phyloP scores from a whole-genome alignment of 1,140 invertebrate species.

The Orchesella cincta region DNA sequence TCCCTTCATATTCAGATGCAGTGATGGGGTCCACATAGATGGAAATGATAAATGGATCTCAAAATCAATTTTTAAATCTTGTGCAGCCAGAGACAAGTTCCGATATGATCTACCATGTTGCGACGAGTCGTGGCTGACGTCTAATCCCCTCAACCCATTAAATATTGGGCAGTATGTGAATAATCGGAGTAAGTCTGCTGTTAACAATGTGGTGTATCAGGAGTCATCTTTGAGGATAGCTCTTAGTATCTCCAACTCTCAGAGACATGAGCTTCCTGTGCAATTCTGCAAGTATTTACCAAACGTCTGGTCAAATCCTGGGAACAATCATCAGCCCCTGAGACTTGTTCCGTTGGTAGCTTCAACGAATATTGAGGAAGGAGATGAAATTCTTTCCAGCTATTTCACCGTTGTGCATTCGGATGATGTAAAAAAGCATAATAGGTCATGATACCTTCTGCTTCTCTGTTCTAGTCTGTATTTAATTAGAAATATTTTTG shows the following conservation, averaged over 20 bases:
- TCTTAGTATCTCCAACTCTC: not conserved
- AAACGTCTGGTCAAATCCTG: slow-evolving; percentile 45
- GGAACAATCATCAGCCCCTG: slow-evolving; percentile 33
- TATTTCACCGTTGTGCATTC: slow-evolving; percentile 37
- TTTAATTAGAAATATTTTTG: too few species aligned
- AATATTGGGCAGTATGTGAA: slow-evolving; percentile 61
- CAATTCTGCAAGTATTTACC: slow-evolving; percentile 36
- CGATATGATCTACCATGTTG: slow-evolving; percentile 53
- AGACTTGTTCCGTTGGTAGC: slow-evolving; percentile 42
- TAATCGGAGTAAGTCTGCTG: slow-evolving; percentile 52
- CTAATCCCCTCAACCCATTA: slow-evolving; percentile 56
- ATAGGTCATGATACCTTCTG: not conserved
- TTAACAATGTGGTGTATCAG: slow-evolving; percentile 46
- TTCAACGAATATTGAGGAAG: slow-evolving; percentile 34
- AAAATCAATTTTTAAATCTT: slow-evolving; percentile 57
- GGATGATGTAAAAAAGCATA: not conserved
- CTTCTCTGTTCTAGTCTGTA: too few species aligned
- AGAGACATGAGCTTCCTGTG: not conserved
- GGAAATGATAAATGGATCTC: slow-evolving; percentile 59
- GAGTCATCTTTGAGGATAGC: slow-evolving; percentile 32
- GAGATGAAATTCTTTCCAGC: slow-evolving; percentile 42
- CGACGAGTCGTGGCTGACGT: slow-evolving; percentile 58
- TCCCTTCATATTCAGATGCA: slow-evolving; percentile 59
- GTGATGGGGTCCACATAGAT: slow-evolving; percentile 58
- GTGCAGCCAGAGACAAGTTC: slow-evolving; percentile 56